Evolutionary conservation across 2,113 vertebrate genomes (phyloP), one percentile per base, ranked within the genome.

Genomic region (Dicrurus megarhynchus): DNA sequence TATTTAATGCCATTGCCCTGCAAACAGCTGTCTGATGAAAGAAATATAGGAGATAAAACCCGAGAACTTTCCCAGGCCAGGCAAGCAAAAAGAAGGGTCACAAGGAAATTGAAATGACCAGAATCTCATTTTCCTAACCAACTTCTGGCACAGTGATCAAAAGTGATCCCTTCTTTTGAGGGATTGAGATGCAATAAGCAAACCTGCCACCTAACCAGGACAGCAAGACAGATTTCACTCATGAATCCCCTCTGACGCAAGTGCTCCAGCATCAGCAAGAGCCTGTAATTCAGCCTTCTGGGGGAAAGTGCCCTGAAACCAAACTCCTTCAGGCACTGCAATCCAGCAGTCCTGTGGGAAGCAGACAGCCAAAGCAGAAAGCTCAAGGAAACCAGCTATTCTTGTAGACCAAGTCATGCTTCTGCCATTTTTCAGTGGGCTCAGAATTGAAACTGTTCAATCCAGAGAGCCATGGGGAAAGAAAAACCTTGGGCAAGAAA

Each of bases 11-110:
- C 82, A 28, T 13, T 76, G 82, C 64, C 78, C 69, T 69, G 87
- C 90, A 84, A 88, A 92, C 96, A 97, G 94, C 95, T 97, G 96
- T 59, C 53, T 75, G 86, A 75, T 50, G 84, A 92, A 90, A 93
- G 84, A 88, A 93, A 89, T 83, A 92, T 10, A 59, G 75, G 75
- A 84, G 68, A 64, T 41, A 93, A 82, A 89, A 93, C 47, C 49
- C 23, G 79, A 94, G 75, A 94, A 71, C 68, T 87, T 93, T 53
- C 79, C 82, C 49, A 69, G 69, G 75, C 44, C 4, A 71, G 46
- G 64, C 11, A 20, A 84, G 68, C 5, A 8, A 60, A 84, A 92
- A 52, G n/a, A 90, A 78, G 79, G 55, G 79, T 90, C 60, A 90
- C 46, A 75, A 0, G 0, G 64, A 90, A 91, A 92, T 5, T 27